A percentile compares a stretch with the other conserved stretches of the same genome.
These are phyloP conservation scores for Falco novaeseelandiae DNA, from an alignment of 2,797 vertebrate genomes.

Conservation along the genomic window DNA sequence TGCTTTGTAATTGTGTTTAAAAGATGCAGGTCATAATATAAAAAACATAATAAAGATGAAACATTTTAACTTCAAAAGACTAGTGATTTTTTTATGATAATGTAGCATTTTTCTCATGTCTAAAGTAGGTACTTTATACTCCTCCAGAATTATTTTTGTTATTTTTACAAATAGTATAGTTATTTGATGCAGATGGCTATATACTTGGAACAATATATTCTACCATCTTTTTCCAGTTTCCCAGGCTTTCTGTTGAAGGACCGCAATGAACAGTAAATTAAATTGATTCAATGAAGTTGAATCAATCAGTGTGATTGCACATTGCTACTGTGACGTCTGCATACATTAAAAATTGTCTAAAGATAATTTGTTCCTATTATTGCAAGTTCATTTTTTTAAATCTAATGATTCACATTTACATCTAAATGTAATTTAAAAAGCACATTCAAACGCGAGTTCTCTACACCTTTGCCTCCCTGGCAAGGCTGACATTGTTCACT, in stretches of 20 bases:
- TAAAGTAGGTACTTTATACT: background rate
- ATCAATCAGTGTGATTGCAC: background rate
- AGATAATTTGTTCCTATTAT: background rate
- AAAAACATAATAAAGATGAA: background rate
- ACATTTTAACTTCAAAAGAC: background rate
- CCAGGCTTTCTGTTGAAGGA: background rate
- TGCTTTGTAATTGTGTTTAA: background rate
- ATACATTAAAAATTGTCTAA: background rate
- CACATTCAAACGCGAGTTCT: background rate
- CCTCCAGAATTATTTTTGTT: background rate
- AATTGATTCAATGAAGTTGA: background rate
- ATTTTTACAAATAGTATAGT: background rate
- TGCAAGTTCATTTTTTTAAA: background rate
- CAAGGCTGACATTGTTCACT: background rate
- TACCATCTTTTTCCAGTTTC: background rate
- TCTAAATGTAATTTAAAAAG: background rate
- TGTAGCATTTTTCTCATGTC: background rate
- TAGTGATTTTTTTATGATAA: background rate
- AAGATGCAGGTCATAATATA: constrained; percentile 4
- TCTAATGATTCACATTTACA: background rate
- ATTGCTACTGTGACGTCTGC: background rate
- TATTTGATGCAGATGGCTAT: background rate
- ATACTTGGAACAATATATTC: background rate
- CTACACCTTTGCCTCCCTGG: background rate
- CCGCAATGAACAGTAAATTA: background rate